phyloP scores from a whole-genome alignment of 2,888 invertebrate species.

The Plebejus melissa region DNA sequence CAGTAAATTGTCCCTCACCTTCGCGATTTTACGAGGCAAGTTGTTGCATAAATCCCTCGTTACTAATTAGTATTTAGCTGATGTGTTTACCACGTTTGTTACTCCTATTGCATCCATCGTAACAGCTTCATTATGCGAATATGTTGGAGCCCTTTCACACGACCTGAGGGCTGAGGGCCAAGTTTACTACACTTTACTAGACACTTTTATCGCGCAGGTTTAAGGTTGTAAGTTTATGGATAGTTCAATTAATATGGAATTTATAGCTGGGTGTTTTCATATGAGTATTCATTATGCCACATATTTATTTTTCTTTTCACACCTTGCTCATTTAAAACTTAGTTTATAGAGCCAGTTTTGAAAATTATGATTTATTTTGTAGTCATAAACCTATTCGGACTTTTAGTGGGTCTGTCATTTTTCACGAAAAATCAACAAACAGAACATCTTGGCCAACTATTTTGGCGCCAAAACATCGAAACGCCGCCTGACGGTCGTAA shows the following conservation, averaged over 20 bases:
- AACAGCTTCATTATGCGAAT: constrained; percentile 12
- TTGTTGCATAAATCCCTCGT: constrained; percentile 46
- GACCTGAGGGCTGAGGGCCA: neutral
- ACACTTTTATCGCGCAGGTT: neutral
- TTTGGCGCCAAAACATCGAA: constrained; percentile 76
- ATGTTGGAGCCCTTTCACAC: neutral
- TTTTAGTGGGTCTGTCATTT: constrained; percentile 28
- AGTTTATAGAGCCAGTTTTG: neutral
- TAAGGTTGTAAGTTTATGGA: neutral
- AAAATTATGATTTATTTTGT: constrained; percentile 9
- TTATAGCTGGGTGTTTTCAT: neutral
- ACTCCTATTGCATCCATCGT: constrained; percentile 7
- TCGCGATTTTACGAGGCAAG: constrained; percentile 43
- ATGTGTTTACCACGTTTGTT: constrained; percentile 11
- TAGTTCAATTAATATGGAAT: neutral
- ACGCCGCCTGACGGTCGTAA: constrained; percentile 70
- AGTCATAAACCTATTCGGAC: neutral
- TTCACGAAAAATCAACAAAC: constrained; percentile 32
- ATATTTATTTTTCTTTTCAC: neutral
- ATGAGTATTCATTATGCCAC: neutral
- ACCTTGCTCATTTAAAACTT: neutral
- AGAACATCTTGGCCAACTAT: constrained; percentile 43
- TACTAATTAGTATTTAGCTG: constrained; percentile 39
- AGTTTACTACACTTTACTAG: neutral
- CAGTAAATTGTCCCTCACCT: constrained; percentile 55